These are phyloP conservation scores for Apotomis turbidana DNA, from an alignment of 2,888 invertebrate genomes.

Conservation along the genomic window DNA sequence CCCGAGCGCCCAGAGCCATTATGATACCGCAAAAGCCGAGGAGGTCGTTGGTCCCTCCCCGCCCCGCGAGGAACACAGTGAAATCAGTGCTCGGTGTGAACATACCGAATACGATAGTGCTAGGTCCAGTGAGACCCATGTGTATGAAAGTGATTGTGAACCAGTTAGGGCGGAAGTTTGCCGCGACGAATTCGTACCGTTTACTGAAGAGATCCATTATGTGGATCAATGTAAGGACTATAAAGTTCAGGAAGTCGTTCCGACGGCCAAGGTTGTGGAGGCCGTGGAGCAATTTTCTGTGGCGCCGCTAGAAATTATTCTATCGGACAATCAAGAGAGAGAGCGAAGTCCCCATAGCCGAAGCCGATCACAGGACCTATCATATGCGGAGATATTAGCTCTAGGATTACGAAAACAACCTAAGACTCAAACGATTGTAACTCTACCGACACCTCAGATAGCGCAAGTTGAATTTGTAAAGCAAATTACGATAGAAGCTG, in stretches of 20 bases:
- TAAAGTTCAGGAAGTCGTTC: slow-evolving; percentile 49
- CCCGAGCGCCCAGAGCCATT: slow-evolving; percentile 49
- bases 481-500: slow-evolving; percentile 66
- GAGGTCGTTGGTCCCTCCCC: slow-evolving; percentile 33
- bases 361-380: slow-evolving; percentile 84
- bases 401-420: slow-evolving; percentile 83
- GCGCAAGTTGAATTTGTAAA: slow-evolving; percentile 71
- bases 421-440: slow-evolving; percentile 57
- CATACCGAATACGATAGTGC: slow-evolving; percentile 53
- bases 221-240: slow-evolving; percentile 49
- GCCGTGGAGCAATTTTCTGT: slow-evolving; percentile 42
- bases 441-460: slow-evolving; percentile 70
- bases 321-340: slow-evolving; percentile 54
- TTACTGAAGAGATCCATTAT: slow-evolving; percentile 46
- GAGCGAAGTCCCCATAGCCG: slow-evolving; percentile 60
- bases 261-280: slow-evolving; percentile 32
- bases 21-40: slow-evolving; percentile 41
- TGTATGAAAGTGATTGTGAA: slow-evolving; percentile 73
- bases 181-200: slow-evolving; percentile 49
- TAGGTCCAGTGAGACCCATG: slow-evolving; percentile 60
- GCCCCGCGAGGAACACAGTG: slow-evolving; percentile 52
- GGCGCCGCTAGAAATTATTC: slow-evolving; percentile 46
- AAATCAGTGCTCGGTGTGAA: slow-evolving; percentile 58
- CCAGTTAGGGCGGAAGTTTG: slow-evolving; percentile 56
- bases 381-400: slow-evolving; percentile 89